Percentiles rank a stretch among this genome's conserved stretches.
Conservation (phyloP, 2,888 invertebrate genomes). For the Melolontha melolontha region DNA sequence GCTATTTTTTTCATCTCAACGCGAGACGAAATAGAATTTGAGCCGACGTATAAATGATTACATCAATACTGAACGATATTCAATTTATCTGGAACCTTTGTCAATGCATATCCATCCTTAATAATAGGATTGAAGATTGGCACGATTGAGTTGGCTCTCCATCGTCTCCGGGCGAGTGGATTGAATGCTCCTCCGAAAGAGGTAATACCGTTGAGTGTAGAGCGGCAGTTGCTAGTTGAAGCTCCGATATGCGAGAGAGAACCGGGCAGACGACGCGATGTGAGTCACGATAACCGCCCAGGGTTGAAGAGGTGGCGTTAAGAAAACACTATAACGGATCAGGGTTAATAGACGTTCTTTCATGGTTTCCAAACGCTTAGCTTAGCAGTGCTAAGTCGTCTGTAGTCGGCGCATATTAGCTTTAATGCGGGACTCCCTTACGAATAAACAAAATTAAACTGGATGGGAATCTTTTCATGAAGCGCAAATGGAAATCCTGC, state of each 20-base stretch:
- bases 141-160: conserved; percentile 44
- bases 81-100: conserved; percentile 45
- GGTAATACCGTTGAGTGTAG: conserved; percentile 44
- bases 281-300: conserved; percentile 42
- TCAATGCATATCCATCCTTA: conserved; percentile 48
- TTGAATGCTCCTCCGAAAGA: conserved; percentile 40
- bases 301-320: conserved; percentile 35
- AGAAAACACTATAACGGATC: conserved; percentile 42
- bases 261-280: conserved; percentile 21
- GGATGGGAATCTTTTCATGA: conserved; percentile 40
- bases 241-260: background rate
- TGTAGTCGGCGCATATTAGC: conserved; percentile 36
- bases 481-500: conserved; percentile 37
- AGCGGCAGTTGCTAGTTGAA: background rate
- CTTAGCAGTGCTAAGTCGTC: conserved; percentile 29
- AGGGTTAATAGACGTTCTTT: conserved; percentile 41
- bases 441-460: conserved; percentile 43
- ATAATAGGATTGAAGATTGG: conserved; percentile 46
- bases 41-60: conserved; percentile 38
- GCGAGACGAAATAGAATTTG: conserved; percentile 27
- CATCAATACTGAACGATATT: conserved; percentile 37
- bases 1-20: conserved; percentile 7
- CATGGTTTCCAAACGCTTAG: conserved; percentile 36
- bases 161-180: conserved; percentile 34
- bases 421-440: conserved; percentile 29